Evolutionary conservation across 2,113 vertebrate species (phyloP).

Genomic region (Semicossyphus pulcher): DNA sequence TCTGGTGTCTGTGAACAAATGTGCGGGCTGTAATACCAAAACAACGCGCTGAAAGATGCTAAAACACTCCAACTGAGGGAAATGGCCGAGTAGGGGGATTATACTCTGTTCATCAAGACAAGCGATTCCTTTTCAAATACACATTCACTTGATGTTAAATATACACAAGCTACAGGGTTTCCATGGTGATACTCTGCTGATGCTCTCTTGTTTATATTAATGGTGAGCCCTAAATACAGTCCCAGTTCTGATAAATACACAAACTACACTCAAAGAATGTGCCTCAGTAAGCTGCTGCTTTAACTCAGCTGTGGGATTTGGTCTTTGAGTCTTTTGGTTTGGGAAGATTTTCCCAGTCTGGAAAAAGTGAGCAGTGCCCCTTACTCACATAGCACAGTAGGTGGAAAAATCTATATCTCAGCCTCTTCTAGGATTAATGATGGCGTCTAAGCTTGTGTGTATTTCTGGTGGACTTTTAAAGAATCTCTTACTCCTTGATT

Average conservation of each 20-base stretch:
- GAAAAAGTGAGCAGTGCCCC: constrained; percentile 62
- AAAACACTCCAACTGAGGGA: too few species aligned
- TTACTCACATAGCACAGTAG: constrained; percentile 39
- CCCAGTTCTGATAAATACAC: background rate
- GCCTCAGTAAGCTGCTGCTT: background rate
- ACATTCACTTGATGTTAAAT: too few species aligned
- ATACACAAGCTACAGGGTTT: too few species aligned
- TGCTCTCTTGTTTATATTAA: background rate
- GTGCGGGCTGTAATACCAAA: background rate
- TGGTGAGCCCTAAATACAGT: background rate
- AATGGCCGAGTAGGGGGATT: too few species aligned
- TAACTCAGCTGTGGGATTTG: constrained; percentile 15
- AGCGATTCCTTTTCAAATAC: too few species aligned
- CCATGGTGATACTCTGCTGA: too few species aligned
- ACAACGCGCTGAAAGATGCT: background rate
- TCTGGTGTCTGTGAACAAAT: too few species aligned
- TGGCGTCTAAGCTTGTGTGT: background rate
- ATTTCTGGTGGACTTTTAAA: constrained; percentile 16
- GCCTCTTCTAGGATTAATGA: background rate
- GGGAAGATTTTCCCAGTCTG: constrained; percentile 55
- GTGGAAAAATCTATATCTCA: constrained; percentile 34
- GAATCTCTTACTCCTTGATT: background rate
- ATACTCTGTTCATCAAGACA: too few species aligned
- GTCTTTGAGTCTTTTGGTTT: constrained; percentile 16
- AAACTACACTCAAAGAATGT: background rate